Evolutionary conservation across 2,888 invertebrate species (phyloP).

Genomic region (Melipona bicolor): DNA sequence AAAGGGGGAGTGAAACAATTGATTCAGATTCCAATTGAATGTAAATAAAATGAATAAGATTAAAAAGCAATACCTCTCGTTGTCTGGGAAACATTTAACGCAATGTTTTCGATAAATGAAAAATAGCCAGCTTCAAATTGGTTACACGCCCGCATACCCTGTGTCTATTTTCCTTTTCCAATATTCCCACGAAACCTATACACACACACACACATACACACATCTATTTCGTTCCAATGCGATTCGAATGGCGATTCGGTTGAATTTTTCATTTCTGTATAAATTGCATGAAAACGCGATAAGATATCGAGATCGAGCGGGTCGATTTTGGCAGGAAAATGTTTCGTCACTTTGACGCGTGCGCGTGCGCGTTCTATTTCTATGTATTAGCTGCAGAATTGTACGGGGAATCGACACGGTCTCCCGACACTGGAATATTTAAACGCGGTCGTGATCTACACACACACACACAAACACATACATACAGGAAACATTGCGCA

Average conservation of each 20-base stretch:
- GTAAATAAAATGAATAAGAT: background rate
- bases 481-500: background rate
- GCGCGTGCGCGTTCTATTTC: background rate
- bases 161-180: too few species aligned
- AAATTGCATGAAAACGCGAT: background rate
- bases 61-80: background rate
- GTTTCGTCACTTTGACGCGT: too few species aligned
- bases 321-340: too few species aligned
- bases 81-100: background rate
- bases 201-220: too few species aligned
- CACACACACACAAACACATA: background rate
- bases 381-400: constrained; percentile 2
- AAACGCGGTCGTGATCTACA: constrained; percentile 7
- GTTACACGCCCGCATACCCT: background rate
- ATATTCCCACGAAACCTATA: too few species aligned
- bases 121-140: background rate
- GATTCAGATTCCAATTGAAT: background rate
- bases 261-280: background rate
- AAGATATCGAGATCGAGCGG: too few species aligned
- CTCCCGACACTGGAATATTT: constrained; percentile 9
- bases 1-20: background rate
- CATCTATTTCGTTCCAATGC: background rate
- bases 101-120: background rate
- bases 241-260: too few species aligned
- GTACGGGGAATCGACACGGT: background rate